Evolutionary conservation across 2,888 invertebrate genomes (phyloP).

Genomic region (Aporophyla nigra): DNA sequence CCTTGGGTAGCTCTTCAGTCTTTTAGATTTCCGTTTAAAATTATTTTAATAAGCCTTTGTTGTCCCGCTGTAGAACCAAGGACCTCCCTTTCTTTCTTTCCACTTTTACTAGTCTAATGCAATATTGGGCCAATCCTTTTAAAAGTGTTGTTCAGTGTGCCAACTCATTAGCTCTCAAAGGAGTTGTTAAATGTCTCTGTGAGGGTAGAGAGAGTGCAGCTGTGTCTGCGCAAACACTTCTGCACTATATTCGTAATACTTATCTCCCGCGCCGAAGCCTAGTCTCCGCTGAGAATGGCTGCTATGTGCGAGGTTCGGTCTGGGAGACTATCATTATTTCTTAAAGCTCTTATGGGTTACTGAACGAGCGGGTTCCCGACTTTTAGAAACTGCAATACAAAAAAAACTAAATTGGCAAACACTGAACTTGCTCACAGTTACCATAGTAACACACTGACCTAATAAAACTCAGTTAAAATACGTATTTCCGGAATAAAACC

Average conservation of each 20-base stretch:
- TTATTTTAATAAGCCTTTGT: background rate
- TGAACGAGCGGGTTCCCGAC: background rate
- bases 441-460: slow-evolving; percentile 33
- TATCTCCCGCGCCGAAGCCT: too few relatives aligned
- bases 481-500: slow-evolving; percentile 32
- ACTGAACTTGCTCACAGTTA: background rate
- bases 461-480: slow-evolving; percentile 13
- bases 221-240: too few relatives aligned
- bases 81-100: background rate
- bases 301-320: too few relatives aligned
- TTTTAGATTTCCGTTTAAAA: background rate
- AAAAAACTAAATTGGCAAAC: background rate
- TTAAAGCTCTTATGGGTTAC: background rate
- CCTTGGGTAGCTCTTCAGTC: background rate
- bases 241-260: too few relatives aligned
- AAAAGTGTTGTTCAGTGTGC: background rate
- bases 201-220: too few relatives aligned
- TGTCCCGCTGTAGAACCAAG: background rate
- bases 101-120: too few relatives aligned
- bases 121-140: background rate
- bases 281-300: too few relatives aligned
- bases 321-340: background rate
- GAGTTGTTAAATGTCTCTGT: too few relatives aligned
- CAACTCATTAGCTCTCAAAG: background rate
- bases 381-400: background rate